Evolutionary conservation across 2,888 invertebrate genomes (phyloP).

Genomic region (Luffia ferchaultella): DNA sequence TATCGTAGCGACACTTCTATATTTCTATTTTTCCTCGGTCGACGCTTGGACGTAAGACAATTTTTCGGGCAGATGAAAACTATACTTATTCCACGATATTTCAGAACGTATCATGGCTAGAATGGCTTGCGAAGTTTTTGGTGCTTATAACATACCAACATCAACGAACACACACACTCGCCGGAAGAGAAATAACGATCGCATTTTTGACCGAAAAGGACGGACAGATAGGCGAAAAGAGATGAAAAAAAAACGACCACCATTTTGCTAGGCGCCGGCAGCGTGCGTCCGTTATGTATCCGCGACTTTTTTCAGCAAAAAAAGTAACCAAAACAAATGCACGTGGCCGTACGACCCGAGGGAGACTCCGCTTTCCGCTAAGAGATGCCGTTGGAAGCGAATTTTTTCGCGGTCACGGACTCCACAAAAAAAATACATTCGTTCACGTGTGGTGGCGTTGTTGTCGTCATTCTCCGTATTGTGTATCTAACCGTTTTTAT

Average conservation of each 20-base stretch:
- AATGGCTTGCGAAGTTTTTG: constrained; percentile 21
- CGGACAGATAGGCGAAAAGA: constrained; percentile 65
- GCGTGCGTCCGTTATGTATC: constrained; percentile 38
- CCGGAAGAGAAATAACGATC: constrained; percentile 69
- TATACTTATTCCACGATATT: constrained; percentile 10
- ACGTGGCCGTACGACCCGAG: constrained; percentile 43
- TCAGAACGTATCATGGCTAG: constrained; percentile 11
- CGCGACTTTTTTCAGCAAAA: constrained; percentile 57
- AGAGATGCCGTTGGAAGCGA: constrained; percentile 59
- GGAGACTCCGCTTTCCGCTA: constrained; percentile 52
- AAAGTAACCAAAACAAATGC: constrained; percentile 65
- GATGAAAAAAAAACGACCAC: constrained; percentile 66
- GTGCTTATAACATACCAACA: constrained; percentile 36
- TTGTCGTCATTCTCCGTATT: constrained; percentile 17
- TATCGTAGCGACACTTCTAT: constrained; percentile 64
- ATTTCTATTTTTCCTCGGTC: constrained; percentile 65
- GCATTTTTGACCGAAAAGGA: constrained; percentile 67
- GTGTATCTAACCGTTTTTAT: no score
- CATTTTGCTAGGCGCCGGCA: constrained; percentile 63
- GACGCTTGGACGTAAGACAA: constrained; percentile 55
- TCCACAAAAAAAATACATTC: constrained; percentile 34
- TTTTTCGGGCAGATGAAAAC: neutral
- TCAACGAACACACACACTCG: constrained; percentile 54
- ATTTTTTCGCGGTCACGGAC: constrained; percentile 41
- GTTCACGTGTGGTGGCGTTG: constrained; percentile 46